A percentile compares a stretch with the other conserved stretches of the same genome.
These are phyloP conservation scores for Caenorhabditis briggsae DNA, from an alignment of 1,140 invertebrate species.

Conservation along the genomic window DNA sequence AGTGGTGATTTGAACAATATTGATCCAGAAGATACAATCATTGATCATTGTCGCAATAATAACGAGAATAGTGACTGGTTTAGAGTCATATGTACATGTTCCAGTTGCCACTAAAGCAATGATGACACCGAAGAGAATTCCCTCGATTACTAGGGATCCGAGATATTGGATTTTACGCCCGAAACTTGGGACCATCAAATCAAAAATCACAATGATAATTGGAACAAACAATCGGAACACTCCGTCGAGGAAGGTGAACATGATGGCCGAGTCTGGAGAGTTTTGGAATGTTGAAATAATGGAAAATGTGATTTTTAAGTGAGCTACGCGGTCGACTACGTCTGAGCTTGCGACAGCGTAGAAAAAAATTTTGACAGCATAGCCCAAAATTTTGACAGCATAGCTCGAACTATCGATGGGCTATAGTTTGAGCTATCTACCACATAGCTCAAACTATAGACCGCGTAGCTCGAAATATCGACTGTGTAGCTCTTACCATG, in stretches of 20 bases:
- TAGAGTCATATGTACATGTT: slow-evolving; percentile 52
- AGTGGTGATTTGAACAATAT: slow-evolving; percentile 71
- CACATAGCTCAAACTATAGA: too few relatives aligned
- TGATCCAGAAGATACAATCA: slow-evolving; percentile 75
- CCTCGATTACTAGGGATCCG: slow-evolving; percentile 64
- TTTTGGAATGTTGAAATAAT: neutral
- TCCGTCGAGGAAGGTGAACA: slow-evolving; percentile 72
- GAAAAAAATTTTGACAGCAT: too few relatives aligned
- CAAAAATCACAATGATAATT: slow-evolving; percentile 71
- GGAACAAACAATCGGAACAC: slow-evolving; percentile 71
- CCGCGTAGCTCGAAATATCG: too few relatives aligned
- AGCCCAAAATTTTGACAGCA: too few relatives aligned
- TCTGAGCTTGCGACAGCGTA: too few relatives aligned
- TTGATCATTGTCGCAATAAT: slow-evolving; percentile 74
- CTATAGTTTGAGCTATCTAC: too few relatives aligned
- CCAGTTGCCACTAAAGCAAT: slow-evolving; percentile 67
- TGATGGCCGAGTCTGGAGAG: slow-evolving; percentile 61
- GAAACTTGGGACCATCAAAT: slow-evolving; percentile 69
- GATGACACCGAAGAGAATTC: slow-evolving; percentile 67
- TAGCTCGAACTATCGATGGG: too few relatives aligned
- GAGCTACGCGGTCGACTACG: too few relatives aligned
- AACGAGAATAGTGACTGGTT: slow-evolving; percentile 65
- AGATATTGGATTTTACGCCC: slow-evolving; percentile 73
- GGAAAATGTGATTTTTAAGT: slow-evolving; percentile 14
- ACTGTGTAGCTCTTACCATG: slow-evolving; percentile 59